These are phyloP conservation scores for Paracentrotus lividus DNA, from an alignment of 53 echinoderm and acorn worm genomes.

Conservation along the genomic window DNA sequence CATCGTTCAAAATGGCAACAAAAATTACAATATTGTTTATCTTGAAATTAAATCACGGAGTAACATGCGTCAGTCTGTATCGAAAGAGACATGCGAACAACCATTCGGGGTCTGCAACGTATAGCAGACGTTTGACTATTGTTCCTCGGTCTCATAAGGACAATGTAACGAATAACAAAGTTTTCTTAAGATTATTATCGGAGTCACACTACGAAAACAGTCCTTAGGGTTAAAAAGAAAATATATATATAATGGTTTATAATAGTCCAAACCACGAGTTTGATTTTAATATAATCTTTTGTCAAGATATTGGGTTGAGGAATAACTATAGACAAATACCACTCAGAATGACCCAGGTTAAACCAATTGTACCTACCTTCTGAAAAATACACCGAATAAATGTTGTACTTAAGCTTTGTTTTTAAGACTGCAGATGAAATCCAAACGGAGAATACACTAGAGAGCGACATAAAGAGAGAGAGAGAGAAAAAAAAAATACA, in stretches of 20 bases:
- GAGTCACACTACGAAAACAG: conserved; percentile 12
- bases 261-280: conserved; percentile 13
- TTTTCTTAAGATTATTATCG: conserved; percentile 58
- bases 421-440: too few species aligned
- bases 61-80: conserved; percentile 5
- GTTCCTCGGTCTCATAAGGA: neutral
- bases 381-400: too few species aligned
- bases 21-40: conserved; percentile 3
- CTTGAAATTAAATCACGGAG: conserved; percentile 9
- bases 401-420: too few species aligned
- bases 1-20: neutral
- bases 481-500: too few species aligned
- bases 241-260: conserved; percentile 13
- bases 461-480: too few species aligned
- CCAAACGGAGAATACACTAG: too few species aligned
- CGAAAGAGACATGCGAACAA: conserved; percentile 12
- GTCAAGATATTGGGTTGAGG: neutral
- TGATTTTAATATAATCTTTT: neutral
- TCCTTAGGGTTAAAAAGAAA: neutral
- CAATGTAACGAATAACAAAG: conserved; percentile 21
- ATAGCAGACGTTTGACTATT: neutral
- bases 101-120: neutral
- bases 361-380: too few species aligned
- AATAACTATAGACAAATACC: too few species aligned
- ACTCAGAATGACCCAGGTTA: too few species aligned